A percentile compares a stretch with the other conserved stretches of the same genome.
These are phyloP conservation scores for Labroides dimidiatus DNA, from an alignment of 2,797 vertebrate species.

Conservation along the genomic window DNA sequence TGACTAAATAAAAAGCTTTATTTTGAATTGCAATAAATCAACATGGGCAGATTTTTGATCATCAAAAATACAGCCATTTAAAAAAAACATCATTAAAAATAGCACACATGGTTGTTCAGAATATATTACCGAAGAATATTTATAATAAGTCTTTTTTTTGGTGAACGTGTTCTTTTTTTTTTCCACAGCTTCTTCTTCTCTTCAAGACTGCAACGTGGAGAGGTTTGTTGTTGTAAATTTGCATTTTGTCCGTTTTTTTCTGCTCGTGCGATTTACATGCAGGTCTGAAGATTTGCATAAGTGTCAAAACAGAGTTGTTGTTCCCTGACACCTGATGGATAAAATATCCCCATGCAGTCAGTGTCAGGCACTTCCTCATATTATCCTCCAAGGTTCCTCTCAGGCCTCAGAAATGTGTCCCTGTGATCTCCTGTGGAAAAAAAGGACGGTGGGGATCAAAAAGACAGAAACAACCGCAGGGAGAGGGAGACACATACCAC, in stretches of 20 bases:
- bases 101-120: background rate
- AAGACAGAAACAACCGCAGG: conserved; percentile 4
- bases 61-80: too few species aligned
- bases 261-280: background rate
- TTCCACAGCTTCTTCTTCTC: background rate
- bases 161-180: background rate
- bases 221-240: background rate
- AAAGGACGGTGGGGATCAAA: conserved; percentile 27
- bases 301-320: background rate
- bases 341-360: conserved; percentile 15
- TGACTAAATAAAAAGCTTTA: too few species aligned
- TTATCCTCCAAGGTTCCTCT: conserved; percentile 25
- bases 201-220: too few species aligned
- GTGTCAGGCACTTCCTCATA: conserved; percentile 19
- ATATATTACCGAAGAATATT: background rate
- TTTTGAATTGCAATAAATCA: too few species aligned
- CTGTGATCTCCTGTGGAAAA: conserved; percentile 57
- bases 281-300: conserved; percentile 1
- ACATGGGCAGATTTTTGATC: too few species aligned
- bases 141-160: background rate
- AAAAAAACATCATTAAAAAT: too few species aligned
- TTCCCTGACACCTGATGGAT: conserved; percentile 18
- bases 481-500: background rate
- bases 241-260: background rate
- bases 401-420: conserved; percentile 66